A percentile compares a stretch with the other conserved stretches of the same genome.
phyloP scores from a whole-genome alignment of 2,888 invertebrate genomes.

The Tineola bisselliella region DNA sequence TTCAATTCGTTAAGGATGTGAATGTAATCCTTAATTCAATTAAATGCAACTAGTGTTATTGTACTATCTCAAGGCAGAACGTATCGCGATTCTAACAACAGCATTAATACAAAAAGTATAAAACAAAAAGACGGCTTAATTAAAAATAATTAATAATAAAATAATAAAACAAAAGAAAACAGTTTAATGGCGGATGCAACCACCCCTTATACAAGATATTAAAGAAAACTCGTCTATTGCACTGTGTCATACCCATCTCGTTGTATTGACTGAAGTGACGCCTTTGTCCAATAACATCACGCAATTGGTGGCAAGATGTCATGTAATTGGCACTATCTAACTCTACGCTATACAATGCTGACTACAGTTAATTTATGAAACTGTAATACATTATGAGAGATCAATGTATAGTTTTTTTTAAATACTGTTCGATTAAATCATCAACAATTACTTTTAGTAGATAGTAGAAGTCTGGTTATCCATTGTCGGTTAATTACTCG shows the following conservation, averaged over 20 bases:
- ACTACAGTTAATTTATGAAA: neutral
- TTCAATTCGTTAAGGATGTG: neutral
- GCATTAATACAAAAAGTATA: too few relatives aligned
- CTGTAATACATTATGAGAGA: too few relatives aligned
- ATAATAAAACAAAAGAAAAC: too few relatives aligned
- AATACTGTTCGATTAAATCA: too few relatives aligned
- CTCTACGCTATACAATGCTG: neutral
- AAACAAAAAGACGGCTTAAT: too few relatives aligned
- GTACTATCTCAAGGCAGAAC: too few relatives aligned
- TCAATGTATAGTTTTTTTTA: neutral
- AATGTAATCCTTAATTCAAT: too few relatives aligned
- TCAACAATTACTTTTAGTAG: too few relatives aligned
- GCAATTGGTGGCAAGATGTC: slow-evolving; percentile 23
- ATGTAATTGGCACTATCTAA: slow-evolving; percentile 8
- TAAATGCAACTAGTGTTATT: too few relatives aligned
- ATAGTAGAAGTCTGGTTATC: slow-evolving; percentile 32
- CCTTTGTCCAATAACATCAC: slow-evolving; percentile 37
- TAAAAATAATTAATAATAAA: too few relatives aligned
- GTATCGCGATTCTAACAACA: too few relatives aligned
- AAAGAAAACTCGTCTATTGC: slow-evolving; percentile 32
- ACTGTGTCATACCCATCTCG: slow-evolving; percentile 38
- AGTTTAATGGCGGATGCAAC: neutral
- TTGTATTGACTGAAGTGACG: slow-evolving; percentile 35
- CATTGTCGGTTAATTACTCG: slow-evolving; percentile 54
- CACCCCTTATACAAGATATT: neutral